Evolutionary conservation across 2,888 invertebrate species (phyloP), one percentile per base, ranked within the genome.

Genomic region (Rhabditoides inermis): DNA sequence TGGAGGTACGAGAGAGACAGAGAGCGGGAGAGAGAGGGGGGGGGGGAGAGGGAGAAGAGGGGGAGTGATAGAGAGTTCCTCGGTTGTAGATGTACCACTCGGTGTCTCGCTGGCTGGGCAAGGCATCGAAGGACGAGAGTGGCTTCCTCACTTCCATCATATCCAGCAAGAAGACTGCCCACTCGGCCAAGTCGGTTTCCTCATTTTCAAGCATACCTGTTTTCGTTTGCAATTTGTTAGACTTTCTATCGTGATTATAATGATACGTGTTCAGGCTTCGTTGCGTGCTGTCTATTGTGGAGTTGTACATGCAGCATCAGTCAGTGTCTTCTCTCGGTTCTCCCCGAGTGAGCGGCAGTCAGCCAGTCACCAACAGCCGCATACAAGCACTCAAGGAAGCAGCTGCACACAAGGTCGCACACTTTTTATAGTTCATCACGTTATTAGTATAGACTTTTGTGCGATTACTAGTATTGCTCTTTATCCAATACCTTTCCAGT

Each of bases 261-360:
- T 58, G 18, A 52, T 25, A 26, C 41, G 58, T 15, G 48, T 53
- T 27, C 48, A 70, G 69, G 54, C 46, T 73, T 41, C 67, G 72
- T 22, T 48, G 62, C 3, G 37, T 70, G 6, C 49, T 71, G 32
- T 54, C 64, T 27, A 53, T 73, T 7, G 27, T 69, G 18, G 60
- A 65, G 51, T 49, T 67, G 39, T 73, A 64, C 45, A 45, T 70
- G 20, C 57, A 53, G 2, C 73, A 73, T 41, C 72, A 73, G 53
- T 49, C 56, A 7, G 23, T 60, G 10, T 35, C 44, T 15, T 37
- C 49, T 20, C 23, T 41, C 15, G 22, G 28, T 28, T 6, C 18
- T 22, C 37, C 50, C 27, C 48, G 56, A 45, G 51, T 55, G 28
- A 51, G 49, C 5, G 54, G 54, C 2, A 56, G 54, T 44, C 53